These are phyloP conservation scores for Erebia palarica DNA, from an alignment of 2,888 invertebrate species.

Conservation along the genomic window DNA sequence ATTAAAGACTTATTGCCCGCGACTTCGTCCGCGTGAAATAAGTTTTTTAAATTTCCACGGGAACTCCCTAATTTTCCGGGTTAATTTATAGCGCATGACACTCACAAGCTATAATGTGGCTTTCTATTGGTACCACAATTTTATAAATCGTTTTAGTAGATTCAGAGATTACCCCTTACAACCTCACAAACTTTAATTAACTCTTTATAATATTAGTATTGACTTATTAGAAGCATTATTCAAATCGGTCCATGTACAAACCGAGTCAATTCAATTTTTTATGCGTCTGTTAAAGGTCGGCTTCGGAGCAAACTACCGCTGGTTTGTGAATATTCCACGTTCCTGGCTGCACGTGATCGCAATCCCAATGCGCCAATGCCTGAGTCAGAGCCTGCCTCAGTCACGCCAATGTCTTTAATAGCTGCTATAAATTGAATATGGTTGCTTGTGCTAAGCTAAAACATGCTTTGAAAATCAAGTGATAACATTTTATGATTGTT, in stretches of 20 bases:
- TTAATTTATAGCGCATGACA: too few relatives aligned
- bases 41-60: too few relatives aligned
- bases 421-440: conserved; percentile 70
- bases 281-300: conserved; percentile 64
- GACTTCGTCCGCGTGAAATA: too few relatives aligned
- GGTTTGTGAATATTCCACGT: conserved; percentile 60
- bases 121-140: too few relatives aligned
- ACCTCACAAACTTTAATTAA: too few relatives aligned
- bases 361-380: conserved; percentile 43
- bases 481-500: conserved; percentile 11
- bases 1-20: too few relatives aligned
- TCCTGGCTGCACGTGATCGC: conserved; percentile 47
- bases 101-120: too few relatives aligned
- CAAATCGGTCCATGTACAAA: conserved; percentile 39
- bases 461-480: conserved; percentile 25
- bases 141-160: too few relatives aligned
- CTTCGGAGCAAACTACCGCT: conserved; percentile 56
- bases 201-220: too few relatives aligned
- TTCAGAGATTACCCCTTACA: too few relatives aligned
- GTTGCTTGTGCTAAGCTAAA: conserved; percentile 27
- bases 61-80: too few relatives aligned
- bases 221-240: neutral
- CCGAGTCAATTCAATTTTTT: conserved; percentile 54
- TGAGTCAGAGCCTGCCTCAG: too few relatives aligned
- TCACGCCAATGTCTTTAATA: conserved; percentile 74